A percentile compares a stretch with the other conserved stretches of the same genome.
Evolutionary conservation across 2,888 invertebrate species (phyloP).

Genomic region (Caenorhabditis angaria): DNA sequence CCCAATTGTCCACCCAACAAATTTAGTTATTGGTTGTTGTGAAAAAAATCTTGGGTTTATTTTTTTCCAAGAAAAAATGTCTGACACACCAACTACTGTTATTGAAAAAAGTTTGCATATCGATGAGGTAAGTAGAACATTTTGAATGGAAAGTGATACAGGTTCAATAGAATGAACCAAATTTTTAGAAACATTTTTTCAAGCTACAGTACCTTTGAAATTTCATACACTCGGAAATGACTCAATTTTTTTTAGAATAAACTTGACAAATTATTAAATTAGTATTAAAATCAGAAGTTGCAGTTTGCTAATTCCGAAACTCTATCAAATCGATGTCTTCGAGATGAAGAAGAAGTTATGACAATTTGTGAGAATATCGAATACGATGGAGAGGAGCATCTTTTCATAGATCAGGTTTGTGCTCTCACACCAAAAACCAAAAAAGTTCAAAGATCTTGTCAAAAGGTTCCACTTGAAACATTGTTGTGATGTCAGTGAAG

Average conservation of each 20-base stretch:
- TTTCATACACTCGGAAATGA: neutral
- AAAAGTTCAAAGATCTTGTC: neutral
- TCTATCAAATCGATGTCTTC: neutral
- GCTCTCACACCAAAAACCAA: neutral
- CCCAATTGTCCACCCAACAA: no score
- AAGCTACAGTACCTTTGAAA: neutral
- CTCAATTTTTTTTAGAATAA: neutral
- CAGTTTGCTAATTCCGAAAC: constrained; percentile 3
- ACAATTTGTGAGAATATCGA: neutral
- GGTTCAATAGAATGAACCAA: no score
- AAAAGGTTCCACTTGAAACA: neutral
- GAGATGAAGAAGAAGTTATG: neutral
- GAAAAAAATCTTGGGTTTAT: no score
- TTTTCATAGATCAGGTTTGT: neutral
- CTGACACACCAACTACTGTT: neutral
- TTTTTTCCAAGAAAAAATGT: neutral
- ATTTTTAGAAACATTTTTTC: neutral
- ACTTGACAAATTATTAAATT: neutral
- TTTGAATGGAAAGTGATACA: no score
- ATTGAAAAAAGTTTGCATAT: neutral
- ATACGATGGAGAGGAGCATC: neutral
- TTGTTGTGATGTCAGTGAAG: neutral
- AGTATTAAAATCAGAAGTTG: no score
- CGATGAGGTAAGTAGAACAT: neutral
- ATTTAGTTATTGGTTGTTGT: no score